A percentile compares a stretch with the other conserved stretches of the same genome.
Conservation (phyloP, 2,888 invertebrate genomes). For the Graphium colonna region DNA sequence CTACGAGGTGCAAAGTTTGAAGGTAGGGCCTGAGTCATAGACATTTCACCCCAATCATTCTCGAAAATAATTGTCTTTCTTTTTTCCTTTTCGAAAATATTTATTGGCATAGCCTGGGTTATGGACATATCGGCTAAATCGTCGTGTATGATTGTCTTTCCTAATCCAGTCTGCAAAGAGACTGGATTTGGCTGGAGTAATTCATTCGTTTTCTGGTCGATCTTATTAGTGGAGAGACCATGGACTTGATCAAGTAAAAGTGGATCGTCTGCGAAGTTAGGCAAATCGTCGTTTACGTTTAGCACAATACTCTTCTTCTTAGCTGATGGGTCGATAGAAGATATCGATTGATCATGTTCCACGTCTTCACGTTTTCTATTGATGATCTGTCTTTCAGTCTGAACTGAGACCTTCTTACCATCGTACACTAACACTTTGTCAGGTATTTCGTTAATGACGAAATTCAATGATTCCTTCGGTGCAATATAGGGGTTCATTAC, state of each 20-base stretch:
- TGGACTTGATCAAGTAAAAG: conserved; percentile 11
- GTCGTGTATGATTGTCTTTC: conserved; percentile 12
- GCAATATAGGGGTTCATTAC: conserved; percentile 55
- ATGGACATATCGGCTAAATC: conserved; percentile 18
- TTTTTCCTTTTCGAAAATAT: conserved; percentile 23
- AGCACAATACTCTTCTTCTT: conserved; percentile 55
- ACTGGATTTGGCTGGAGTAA: conserved; percentile 10
- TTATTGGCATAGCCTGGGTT: conserved; percentile 21
- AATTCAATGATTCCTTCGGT: conserved; percentile 48
- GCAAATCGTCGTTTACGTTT: conserved; percentile 56
- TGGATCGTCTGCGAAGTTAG: conserved; percentile 45
- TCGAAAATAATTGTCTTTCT: conserved; percentile 35
- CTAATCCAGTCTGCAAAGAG: conserved; percentile 9
- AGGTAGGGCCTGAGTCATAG: conserved; percentile 35
- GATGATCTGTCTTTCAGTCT: conserved; percentile 33
- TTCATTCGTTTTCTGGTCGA: neutral
- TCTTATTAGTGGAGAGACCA: neutral
- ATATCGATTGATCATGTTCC: conserved; percentile 33
- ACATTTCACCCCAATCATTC: conserved; percentile 31
- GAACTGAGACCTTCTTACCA: conserved; percentile 55
- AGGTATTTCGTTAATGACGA: conserved; percentile 48
- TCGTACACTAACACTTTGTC: conserved; percentile 64
- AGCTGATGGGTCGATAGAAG: conserved; percentile 31
- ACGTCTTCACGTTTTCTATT: conserved; percentile 17
- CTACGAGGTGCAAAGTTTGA: conserved; percentile 25